A percentile compares a stretch with the other conserved stretches of the same genome.
Conservation (phyloP, 2,888 invertebrate genomes). For the Aricia artaxerxes region DNA sequence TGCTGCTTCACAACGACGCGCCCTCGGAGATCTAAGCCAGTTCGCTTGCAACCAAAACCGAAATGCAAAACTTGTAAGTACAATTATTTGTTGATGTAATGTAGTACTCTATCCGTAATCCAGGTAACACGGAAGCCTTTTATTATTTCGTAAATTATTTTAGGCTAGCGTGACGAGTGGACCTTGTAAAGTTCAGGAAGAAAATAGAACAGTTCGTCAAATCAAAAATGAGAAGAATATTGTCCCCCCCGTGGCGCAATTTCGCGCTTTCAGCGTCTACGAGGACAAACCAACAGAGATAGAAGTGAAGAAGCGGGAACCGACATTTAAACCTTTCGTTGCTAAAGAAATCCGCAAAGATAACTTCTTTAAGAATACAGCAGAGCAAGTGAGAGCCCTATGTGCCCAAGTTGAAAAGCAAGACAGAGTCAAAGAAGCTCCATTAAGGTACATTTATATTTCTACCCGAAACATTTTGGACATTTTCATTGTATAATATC, state of each 20-base stretch:
- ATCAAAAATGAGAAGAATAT: slow-evolving; percentile 77
- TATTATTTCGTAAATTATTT: slow-evolving; percentile 41
- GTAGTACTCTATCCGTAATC: slow-evolving; percentile 13
- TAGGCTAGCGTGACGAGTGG: slow-evolving; percentile 72
- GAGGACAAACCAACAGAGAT: slow-evolving; percentile 81
- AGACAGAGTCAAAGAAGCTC: slow-evolving; percentile 60
- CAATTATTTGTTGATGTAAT: slow-evolving; percentile 37
- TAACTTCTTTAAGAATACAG: slow-evolving; percentile 58
- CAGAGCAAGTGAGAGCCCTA: slow-evolving; percentile 63
- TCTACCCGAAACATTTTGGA: slow-evolving; percentile 30
- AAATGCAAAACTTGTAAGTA: slow-evolving; percentile 78
- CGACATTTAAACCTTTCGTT: slow-evolving; percentile 66
- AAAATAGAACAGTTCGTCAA: slow-evolving; percentile 68
- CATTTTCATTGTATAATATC: not conserved
- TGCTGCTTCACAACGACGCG: slow-evolving; percentile 80
- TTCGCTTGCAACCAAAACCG: slow-evolving; percentile 79
- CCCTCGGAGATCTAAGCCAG: slow-evolving; percentile 83
- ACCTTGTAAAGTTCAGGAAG: slow-evolving; percentile 73
- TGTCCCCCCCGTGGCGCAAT: slow-evolving; percentile 84
- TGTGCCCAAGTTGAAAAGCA: slow-evolving; percentile 64
- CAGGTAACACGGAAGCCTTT: slow-evolving; percentile 21
- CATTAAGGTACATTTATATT: slow-evolving; percentile 50
- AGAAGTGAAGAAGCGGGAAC: slow-evolving; percentile 69
- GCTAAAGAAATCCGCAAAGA: slow-evolving; percentile 66
- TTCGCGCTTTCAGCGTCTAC: slow-evolving; percentile 88